Percentiles rank a stretch among this genome's conserved stretches.
phyloP scores from a whole-genome alignment of 1,140 invertebrate species.

The Probaryconus sp. region DNA sequence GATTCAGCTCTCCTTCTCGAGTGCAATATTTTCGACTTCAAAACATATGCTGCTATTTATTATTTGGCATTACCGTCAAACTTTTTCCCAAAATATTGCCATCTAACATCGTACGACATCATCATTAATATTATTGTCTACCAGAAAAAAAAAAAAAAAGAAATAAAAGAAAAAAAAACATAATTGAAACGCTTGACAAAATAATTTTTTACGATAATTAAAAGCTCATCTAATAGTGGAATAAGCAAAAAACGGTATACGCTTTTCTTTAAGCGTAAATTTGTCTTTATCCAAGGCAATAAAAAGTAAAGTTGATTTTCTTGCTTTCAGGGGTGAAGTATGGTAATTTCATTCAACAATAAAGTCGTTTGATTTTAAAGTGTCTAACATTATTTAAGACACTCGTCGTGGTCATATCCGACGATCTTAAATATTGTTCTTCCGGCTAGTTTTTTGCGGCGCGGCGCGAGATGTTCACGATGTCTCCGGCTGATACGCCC shows the following conservation, averaged over 20 bases:
- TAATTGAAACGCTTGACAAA: too few species aligned
- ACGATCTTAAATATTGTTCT: slow-evolving; percentile 53
- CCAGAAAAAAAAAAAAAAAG: too few species aligned
- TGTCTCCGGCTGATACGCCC: slow-evolving; percentile 50
- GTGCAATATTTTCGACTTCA: slow-evolving; percentile 18
- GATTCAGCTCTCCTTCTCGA: slow-evolving; percentile 43
- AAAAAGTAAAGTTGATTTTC: neutral
- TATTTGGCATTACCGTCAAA: slow-evolving; percentile 12
- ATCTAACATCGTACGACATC: too few species aligned
- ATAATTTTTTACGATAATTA: too few species aligned
- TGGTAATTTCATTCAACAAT: slow-evolving; percentile 36
- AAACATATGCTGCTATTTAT: slow-evolving; percentile 46
- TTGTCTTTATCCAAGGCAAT: neutral
- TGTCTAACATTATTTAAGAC: slow-evolving; percentile 29
- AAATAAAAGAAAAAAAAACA: too few species aligned
- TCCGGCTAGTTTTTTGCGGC: slow-evolving; percentile 46
- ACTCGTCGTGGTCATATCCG: slow-evolving; percentile 23
- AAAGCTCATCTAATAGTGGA: too few species aligned
- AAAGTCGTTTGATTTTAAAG: slow-evolving; percentile 18
- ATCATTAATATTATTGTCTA: too few species aligned
- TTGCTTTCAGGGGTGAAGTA: slow-evolving; percentile 1
- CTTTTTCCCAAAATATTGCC: neutral
- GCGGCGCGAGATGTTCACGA: slow-evolving; percentile 40
- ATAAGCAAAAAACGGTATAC: too few species aligned
- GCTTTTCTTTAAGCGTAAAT: neutral